Percentiles rank a stretch among this genome's conserved stretches.
These are phyloP conservation scores for Leptinotarsa rubiginosa DNA, from an alignment of 2,888 invertebrate genomes.

Conservation along the genomic window DNA sequence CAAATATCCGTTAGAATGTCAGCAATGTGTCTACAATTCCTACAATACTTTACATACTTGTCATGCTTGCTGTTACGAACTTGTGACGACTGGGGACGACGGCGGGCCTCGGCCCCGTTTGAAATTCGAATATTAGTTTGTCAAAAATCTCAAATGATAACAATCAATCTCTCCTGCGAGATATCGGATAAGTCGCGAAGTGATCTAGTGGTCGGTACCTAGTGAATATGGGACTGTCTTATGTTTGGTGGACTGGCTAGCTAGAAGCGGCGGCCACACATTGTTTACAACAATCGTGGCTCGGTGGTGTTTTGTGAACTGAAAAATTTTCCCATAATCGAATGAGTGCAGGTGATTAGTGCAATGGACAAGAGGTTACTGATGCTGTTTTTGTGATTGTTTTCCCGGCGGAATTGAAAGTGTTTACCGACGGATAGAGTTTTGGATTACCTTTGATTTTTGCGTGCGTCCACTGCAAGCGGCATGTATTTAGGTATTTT, in stretches of 20 bases:
- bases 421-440: constrained; percentile 36
- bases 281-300: constrained; percentile 50
- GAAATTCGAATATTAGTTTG: constrained; percentile 58
- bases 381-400: constrained; percentile 31
- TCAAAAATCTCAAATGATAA: constrained; percentile 43
- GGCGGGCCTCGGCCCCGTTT: constrained; percentile 61
- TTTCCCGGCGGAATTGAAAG: constrained; percentile 21
- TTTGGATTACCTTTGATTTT: constrained; percentile 36
- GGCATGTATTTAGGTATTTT: constrained; percentile 49
- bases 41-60: constrained; percentile 84
- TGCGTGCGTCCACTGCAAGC: constrained; percentile 33
- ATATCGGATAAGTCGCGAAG: constrained; percentile 32
- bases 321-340: constrained; percentile 31
- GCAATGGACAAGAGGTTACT: constrained; percentile 31
- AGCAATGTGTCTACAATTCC: constrained; percentile 81
- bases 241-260: constrained; percentile 49
- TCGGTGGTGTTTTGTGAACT: constrained; percentile 38
- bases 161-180: constrained; percentile 26
- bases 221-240: constrained; percentile 54
- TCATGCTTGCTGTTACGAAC: constrained; percentile 76
- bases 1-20: constrained; percentile 78
- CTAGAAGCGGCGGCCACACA: constrained; percentile 43
- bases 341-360: constrained; percentile 28
- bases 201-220: constrained; percentile 46
- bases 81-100: constrained; percentile 63